Base-by-base conservation (phyloP, 2,888 invertebrate species). In the Sussaba pulchella region DNA sequence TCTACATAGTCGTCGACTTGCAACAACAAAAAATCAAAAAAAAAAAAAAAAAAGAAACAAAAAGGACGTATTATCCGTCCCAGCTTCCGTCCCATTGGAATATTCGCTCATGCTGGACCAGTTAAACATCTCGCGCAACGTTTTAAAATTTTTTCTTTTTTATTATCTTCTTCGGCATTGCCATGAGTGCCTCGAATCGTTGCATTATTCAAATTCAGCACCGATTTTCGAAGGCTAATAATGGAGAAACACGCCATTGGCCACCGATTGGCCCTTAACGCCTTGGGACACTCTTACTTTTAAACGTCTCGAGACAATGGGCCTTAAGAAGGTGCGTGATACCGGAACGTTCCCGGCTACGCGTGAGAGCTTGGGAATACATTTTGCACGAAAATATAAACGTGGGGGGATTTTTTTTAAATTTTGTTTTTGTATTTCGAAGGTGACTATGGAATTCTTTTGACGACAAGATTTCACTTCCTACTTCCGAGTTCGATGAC, bases 401-500 rank as follows among this genome's bases (percentile, higher is more conserved):
- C 2, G 31, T 5, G 6, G 31, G 6, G 6, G 6, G 31, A 31
- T 2, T 2, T 31, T 31, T 31, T 2, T 31, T 31, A 5, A 5
- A 6, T 31, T 31, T 31, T 31, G 31, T 31, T 31, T 31, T 31
- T 31, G 2, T 31, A 2, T 31, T 31, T 31, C 31, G 64, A 77
- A 31, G 26, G 45, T 21, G 5, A 36, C 17, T 21, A 36, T 57
- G 17, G 45, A 69, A 57, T 73, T 17, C 26, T 63, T n/a, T 31
- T 24, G 52, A 57, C 43, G 54, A 21, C 39, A 5, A 26, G 10
- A 74, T 66, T 61, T 12, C 41, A 54, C 45, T 10, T 63, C 19
- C 66, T 72, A 31, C 66, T 78, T 73, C 74, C 79, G 71, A 74
- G 79, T 79, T 75, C 79, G 43, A 66, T 50, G 71, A 71, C 70